Percentiles rank a stretch among this genome's conserved stretches.
phyloP scores from a whole-genome alignment of 2,797 vertebrate species.

The Channa striata region DNA sequence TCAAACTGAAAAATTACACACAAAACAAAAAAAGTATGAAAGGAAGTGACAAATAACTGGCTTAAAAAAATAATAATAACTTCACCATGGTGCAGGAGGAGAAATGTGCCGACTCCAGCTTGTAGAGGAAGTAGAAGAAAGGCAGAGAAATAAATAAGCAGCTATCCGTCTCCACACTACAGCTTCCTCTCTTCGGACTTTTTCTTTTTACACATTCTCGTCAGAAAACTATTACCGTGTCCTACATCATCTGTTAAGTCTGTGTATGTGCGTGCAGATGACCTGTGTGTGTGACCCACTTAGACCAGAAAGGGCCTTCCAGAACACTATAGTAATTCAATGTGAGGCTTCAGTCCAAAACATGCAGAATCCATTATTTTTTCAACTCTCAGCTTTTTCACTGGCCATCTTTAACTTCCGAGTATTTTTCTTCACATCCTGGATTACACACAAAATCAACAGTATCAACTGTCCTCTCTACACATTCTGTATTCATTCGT shows the following conservation, averaged over 20 bases:
- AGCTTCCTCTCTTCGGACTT: slow-evolving; percentile 23
- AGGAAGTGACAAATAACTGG: slow-evolving; percentile 55
- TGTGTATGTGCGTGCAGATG: slow-evolving; percentile 6
- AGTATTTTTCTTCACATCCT: slow-evolving; percentile 35
- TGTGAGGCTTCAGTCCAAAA: slow-evolving; percentile 31
- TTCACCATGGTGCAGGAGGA: slow-evolving; percentile 25
- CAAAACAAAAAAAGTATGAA: slow-evolving; percentile 40
- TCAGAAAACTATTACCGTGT: slow-evolving; percentile 38
- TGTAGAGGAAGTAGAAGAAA: slow-evolving; percentile 6
- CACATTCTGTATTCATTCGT: too few relatives aligned
- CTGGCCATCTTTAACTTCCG: slow-evolving; percentile 54
- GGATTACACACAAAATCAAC: slow-evolving; percentile 40
- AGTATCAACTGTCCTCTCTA: slow-evolving; percentile 20
- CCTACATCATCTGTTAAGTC: slow-evolving; percentile 24
- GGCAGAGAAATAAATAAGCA: slow-evolving; percentile 12
- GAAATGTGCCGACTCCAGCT: slow-evolving; percentile 27
- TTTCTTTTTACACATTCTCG: slow-evolving; percentile 55
- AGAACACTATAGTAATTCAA: slow-evolving; percentile 20
- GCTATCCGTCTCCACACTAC: neutral
- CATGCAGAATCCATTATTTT: slow-evolving; percentile 53
- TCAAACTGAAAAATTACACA: slow-evolving; percentile 46
- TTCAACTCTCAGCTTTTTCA: slow-evolving; percentile 39
- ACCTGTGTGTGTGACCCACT: slow-evolving; percentile 12
- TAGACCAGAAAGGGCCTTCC: too few relatives aligned
- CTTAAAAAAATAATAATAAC: slow-evolving; percentile 46